phyloP scores from a whole-genome alignment of 2,113 vertebrate genomes.

The Prunella himalayana region DNA sequence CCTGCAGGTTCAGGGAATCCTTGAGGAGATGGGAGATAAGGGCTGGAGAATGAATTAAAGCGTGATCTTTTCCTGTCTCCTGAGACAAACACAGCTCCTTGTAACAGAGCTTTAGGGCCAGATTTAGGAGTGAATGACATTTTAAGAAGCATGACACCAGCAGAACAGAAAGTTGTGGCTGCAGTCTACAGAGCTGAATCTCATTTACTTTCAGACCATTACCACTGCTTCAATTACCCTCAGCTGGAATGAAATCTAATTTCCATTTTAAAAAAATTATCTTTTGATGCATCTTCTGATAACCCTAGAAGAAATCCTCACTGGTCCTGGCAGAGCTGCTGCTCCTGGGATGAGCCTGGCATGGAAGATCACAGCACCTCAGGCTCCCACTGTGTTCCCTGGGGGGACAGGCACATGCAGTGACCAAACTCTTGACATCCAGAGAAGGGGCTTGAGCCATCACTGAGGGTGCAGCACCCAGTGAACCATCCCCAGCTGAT shows the following conservation, averaged over 20 bases:
- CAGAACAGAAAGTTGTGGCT: not conserved
- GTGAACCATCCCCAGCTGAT: accelerated
- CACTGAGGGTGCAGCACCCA: not conserved
- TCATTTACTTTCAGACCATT: slow-evolving; percentile 14
- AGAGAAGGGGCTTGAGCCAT: not conserved
- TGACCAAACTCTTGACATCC: not conserved
- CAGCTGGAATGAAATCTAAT: not conserved
- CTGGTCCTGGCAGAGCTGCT: not conserved
- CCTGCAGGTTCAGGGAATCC: not conserved
- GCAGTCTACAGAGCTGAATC: not conserved
- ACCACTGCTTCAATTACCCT: not conserved
- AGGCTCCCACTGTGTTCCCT: not conserved
- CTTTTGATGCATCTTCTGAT: not conserved
- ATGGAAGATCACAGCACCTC: accelerated
- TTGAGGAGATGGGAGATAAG: not conserved
- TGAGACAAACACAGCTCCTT: not conserved
- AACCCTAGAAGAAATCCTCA: not conserved
- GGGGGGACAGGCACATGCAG: accelerated
- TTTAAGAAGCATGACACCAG: not conserved
- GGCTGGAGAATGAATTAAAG: not conserved
- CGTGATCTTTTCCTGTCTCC: not conserved
- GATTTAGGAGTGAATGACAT: not conserved
- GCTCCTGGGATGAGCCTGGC: not conserved
- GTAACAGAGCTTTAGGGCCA: not conserved
- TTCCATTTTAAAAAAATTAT: not conserved